phyloP scores from a whole-genome alignment of 2,797 vertebrate genomes.

The Falco biarmicus region DNA sequence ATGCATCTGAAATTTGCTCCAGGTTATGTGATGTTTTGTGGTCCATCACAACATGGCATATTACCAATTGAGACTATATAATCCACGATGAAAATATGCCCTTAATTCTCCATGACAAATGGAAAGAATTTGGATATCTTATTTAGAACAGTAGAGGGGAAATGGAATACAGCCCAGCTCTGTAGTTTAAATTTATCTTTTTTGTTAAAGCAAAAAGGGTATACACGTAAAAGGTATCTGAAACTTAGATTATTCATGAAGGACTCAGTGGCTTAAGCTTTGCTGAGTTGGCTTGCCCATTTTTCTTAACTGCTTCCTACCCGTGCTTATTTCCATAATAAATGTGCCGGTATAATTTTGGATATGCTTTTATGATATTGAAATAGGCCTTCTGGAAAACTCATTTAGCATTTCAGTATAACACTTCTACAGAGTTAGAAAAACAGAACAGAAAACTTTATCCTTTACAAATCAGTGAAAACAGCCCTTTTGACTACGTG shows the following conservation, averaged over 20 bases:
- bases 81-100: not conserved
- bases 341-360: not conserved
- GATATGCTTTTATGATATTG: not conserved
- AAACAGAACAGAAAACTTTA: not conserved
- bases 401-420: not conserved
- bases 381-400: not conserved
- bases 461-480: not conserved
- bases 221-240: not conserved
- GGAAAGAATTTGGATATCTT: slow-evolving; percentile 19
- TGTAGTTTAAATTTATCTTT: not conserved
- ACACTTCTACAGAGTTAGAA: not conserved
- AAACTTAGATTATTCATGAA: not conserved
- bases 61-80: slow-evolving; percentile 6
- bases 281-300: not conserved
- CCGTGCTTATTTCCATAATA: not conserved
- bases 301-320: slow-evolving; percentile 14
- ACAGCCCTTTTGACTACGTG: not conserved
- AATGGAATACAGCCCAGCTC: not conserved
- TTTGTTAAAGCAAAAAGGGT: not conserved
- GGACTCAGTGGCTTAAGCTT: not conserved
- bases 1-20: slow-evolving; percentile 22
- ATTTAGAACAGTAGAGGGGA: slow-evolving; percentile 25
- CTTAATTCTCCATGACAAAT: slow-evolving; percentile 37
- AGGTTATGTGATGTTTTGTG: slow-evolving; percentile 25
- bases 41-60: not conserved